These are phyloP conservation scores for Liparis tanakae DNA, from an alignment of 2,797 vertebrate genomes.

Conservation along the genomic window DNA sequence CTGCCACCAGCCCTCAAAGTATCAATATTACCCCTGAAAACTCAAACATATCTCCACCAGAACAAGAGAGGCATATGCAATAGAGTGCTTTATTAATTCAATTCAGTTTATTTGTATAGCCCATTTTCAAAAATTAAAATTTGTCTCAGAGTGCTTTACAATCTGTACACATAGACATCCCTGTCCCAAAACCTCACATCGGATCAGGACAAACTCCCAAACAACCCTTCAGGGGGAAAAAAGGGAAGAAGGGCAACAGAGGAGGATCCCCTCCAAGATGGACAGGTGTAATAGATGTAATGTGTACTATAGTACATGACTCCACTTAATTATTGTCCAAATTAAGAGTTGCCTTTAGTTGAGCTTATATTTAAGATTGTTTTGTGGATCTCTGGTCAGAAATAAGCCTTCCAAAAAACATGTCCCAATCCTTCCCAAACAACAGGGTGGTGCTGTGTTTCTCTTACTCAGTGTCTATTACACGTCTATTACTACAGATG, in stretches of 20 bases:
- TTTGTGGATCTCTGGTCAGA: neutral
- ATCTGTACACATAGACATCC: too few relatives aligned
- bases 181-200: too few relatives aligned
- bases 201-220: too few relatives aligned
- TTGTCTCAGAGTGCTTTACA: too few relatives aligned
- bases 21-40: conserved; percentile 34
- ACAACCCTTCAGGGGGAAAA: too few relatives aligned
- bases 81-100: conserved; percentile 19
- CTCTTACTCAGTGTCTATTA: neutral
- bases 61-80: conserved; percentile 21
- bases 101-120: too few relatives aligned
- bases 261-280: too few relatives aligned
- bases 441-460: neutral
- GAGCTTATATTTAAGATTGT: neutral
- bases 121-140: too few relatives aligned
- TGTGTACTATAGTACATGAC: neutral
- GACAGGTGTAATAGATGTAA: too few relatives aligned
- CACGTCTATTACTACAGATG: neutral
- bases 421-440: neutral
- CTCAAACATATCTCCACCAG: conserved; percentile 13
- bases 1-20: conserved; percentile 41
- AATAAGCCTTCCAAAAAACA: neutral
- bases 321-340: neutral
- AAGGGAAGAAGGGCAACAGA: too few relatives aligned
- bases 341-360: neutral